Evolutionary conservation across 2,113 vertebrate genomes (phyloP).

Genomic region (Phasianus colchicus): DNA sequence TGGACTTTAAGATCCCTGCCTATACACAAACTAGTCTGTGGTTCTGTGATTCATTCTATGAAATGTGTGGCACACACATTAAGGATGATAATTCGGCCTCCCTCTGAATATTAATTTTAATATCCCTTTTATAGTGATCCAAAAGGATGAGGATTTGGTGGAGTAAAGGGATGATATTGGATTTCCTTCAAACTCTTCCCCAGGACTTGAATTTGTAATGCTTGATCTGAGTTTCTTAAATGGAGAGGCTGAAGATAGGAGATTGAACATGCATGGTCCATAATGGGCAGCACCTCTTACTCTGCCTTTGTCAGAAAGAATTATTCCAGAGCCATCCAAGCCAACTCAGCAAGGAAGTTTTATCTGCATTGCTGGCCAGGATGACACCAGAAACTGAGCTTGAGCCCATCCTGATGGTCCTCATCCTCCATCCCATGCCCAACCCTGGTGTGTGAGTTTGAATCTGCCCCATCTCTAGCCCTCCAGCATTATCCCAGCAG

Average conservation of each 20-base stretch:
- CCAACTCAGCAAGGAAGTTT: neutral
- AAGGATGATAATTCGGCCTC: neutral
- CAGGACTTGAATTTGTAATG: fast-evolving
- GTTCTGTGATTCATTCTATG: neutral
- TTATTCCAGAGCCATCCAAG: neutral
- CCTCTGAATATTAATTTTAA: neutral
- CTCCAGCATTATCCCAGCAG: neutral
- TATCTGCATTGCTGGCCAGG: neutral
- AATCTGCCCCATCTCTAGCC: neutral
- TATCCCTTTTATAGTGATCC: neutral
- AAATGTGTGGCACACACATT: neutral
- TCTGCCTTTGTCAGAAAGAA: neutral
- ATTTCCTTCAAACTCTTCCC: neutral
- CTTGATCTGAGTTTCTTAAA: neutral
- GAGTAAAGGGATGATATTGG: fast-evolving
- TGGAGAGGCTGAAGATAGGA: neutral
- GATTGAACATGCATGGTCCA: fast-evolving
- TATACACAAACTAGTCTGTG: neutral
- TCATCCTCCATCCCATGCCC: neutral
- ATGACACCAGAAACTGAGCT: neutral
- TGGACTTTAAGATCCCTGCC: neutral
- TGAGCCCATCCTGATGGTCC: neutral
- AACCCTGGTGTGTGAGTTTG: neutral
- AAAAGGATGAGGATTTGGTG: neutral
- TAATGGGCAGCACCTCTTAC: neutral